Percentiles rank a stretch among this genome's conserved stretches.
phyloP scores from a whole-genome alignment of 2,797 vertebrate species.

The Harpagifer antarcticus region DNA sequence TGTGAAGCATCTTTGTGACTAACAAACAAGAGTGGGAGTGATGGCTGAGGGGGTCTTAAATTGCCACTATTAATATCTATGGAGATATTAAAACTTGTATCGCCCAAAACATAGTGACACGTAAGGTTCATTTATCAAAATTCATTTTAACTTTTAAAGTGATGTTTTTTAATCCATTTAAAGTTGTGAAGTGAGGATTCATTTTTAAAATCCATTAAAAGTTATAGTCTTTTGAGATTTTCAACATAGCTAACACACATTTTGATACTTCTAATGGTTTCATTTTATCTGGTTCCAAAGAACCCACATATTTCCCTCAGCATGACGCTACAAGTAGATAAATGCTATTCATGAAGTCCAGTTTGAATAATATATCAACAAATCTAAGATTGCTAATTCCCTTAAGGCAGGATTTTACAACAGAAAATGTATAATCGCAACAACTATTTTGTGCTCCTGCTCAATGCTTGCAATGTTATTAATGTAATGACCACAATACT shows the following conservation, averaged over 20 bases:
- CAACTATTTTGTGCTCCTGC: background rate
- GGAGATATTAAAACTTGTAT: background rate
- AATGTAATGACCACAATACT: background rate
- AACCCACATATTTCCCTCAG: background rate
- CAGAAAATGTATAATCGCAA: background rate
- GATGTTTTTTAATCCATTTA: too few species aligned
- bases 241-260: background rate
- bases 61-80: background rate
- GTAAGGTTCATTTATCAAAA: background rate
- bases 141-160: background rate
- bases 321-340: conserved; percentile 15
- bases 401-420: conserved; percentile 15
- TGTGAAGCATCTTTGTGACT: conserved; percentile 24
- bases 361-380: background rate
- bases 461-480: conserved; percentile 14
- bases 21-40: conserved; percentile 23
- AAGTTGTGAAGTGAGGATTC: too few species aligned
- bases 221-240: background rate
- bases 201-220: background rate
- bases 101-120: background rate
- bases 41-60: background rate
- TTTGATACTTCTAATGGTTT: background rate
- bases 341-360: conserved; percentile 4
- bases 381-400: conserved; percentile 12
- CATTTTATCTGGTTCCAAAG: background rate